phyloP scores from a whole-genome alignment of 2,113 vertebrate genomes.

The Thryonomys swinderianus region DNA sequence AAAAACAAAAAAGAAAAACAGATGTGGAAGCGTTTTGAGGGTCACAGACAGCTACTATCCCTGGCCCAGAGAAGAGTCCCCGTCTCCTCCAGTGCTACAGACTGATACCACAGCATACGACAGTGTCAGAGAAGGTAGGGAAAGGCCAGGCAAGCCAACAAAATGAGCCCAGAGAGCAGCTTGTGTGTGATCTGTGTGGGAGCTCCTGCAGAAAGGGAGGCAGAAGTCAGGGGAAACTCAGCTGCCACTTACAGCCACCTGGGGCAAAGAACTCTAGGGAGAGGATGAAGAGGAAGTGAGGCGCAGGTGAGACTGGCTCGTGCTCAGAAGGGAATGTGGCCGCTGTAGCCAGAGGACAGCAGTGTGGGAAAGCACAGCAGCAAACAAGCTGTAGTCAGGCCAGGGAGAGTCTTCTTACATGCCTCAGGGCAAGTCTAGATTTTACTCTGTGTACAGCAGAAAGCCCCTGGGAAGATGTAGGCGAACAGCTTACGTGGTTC shows the following conservation, averaged over 20 bases:
- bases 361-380: background rate
- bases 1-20: background rate
- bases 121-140: background rate
- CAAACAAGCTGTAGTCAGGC: background rate
- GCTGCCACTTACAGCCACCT: background rate
- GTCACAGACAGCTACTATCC: background rate
- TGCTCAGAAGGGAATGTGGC: background rate
- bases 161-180: background rate
- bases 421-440: background rate
- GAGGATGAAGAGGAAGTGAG: background rate
- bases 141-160: background rate
- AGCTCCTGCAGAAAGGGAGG: background rate
- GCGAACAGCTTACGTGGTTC: slow-evolving; percentile 16
- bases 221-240: background rate
- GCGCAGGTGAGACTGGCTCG: background rate
- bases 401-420: background rate
- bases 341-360: background rate
- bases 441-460: background rate
- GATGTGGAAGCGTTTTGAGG: background rate
- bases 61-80: background rate
- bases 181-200: background rate
- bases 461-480: background rate
- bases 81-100: background rate
- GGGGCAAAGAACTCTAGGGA: background rate
- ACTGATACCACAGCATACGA: background rate